Percentiles rank a stretch among this genome's conserved stretches.
Conservation (phyloP, 1,140 invertebrate species). For the Drosophila bocqueti region DNA sequence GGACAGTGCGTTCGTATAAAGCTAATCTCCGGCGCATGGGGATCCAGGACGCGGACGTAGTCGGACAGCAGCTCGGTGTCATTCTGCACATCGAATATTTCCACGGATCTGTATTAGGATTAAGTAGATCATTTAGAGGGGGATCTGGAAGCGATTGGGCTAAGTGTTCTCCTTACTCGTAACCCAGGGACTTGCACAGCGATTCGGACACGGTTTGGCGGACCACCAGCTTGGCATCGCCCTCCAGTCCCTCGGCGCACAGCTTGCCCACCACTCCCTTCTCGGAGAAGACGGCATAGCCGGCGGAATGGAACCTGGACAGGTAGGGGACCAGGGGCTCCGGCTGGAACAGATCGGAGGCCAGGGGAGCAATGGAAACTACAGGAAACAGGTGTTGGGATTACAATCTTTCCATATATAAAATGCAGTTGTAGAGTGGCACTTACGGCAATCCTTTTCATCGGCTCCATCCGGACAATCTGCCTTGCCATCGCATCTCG, state of each 20-base stretch:
- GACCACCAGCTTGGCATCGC: slow-evolving; percentile 84
- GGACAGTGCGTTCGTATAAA: slow-evolving; percentile 91
- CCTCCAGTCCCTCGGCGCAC: slow-evolving; percentile 90
- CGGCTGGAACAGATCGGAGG: slow-evolving; percentile 87
- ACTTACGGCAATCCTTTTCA: slow-evolving; percentile 93
- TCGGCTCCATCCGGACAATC: slow-evolving; percentile 95
- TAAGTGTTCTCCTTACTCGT: slow-evolving; percentile 87
- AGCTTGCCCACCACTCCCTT: slow-evolving; percentile 92
- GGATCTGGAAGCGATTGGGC: neutral
- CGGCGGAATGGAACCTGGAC: slow-evolving; percentile 89
- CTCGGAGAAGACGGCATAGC: slow-evolving; percentile 93
- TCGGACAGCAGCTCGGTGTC: slow-evolving; percentile 86
- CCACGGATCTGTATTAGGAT: slow-evolving; percentile 85
- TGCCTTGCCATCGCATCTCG: slow-evolving; percentile 92
- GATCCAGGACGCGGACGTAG: slow-evolving; percentile 93
- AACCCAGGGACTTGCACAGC: slow-evolving; percentile 91
- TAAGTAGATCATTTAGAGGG: neutral
- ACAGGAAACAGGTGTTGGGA: slow-evolving; percentile 6
- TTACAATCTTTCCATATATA: neutral
- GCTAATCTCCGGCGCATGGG: slow-evolving; percentile 91
- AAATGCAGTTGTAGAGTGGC: neutral
- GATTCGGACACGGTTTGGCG: slow-evolving; percentile 90
- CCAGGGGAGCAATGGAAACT: slow-evolving; percentile 91
- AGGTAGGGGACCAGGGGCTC: slow-evolving; percentile 88
- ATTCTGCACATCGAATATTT: slow-evolving; percentile 86